Conservation (phyloP, 2,888 invertebrate genomes). For the Apamea anceps region DNA sequence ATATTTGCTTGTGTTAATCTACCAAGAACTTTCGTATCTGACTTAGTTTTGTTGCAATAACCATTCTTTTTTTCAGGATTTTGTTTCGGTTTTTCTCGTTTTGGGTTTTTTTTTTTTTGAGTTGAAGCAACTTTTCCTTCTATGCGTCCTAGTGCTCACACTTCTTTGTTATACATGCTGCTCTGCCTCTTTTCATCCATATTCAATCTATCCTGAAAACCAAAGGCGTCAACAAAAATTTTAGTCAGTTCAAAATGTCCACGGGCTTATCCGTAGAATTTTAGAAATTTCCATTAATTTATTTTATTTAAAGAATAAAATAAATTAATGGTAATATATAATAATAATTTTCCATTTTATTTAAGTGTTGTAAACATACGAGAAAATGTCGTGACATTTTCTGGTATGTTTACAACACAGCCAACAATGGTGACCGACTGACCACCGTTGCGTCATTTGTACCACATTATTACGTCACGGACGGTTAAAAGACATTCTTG, state of each 20-base stretch:
- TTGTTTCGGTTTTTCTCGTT: background rate
- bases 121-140: background rate
- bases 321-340: too few species aligned
- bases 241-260: too few species aligned
- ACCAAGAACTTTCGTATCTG: background rate
- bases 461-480: background rate
- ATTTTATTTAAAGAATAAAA: too few species aligned
- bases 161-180: background rate
- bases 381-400: too few species aligned
- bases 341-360: too few species aligned
- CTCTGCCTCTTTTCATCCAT: background rate
- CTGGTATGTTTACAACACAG: constrained; percentile 7
- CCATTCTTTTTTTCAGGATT: background rate
- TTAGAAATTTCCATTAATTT: too few species aligned
- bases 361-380: too few species aligned
- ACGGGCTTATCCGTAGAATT: too few species aligned
- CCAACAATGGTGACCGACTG: constrained; percentile 9
- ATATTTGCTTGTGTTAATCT: background rate
- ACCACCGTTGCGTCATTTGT: background rate
- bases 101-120: background rate
- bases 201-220: background rate
- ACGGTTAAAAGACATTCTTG: background rate
- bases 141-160: background rate
- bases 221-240: background rate
- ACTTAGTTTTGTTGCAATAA: background rate